Percentiles rank a stretch among this genome's conserved stretches.
Conservation (phyloP, 2,888 invertebrate species). For the Drepanosiphum platanoidis region DNA sequence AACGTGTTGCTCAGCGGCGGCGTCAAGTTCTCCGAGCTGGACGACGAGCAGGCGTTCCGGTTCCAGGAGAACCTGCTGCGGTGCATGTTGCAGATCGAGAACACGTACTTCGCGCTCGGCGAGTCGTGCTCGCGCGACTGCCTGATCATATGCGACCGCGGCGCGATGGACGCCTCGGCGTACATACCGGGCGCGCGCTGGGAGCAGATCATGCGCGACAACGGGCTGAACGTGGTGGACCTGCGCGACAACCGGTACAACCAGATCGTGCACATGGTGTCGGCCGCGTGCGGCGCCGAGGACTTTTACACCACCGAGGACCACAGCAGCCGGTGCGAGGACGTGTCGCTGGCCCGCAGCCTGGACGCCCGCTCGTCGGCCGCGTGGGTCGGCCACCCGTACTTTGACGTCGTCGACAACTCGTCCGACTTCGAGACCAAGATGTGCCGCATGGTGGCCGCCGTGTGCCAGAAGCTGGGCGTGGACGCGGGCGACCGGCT, state of each 20-base stretch:
- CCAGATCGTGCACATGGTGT: slow-evolving; percentile 95
- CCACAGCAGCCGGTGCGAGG: slow-evolving; percentile 93
- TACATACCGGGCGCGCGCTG: slow-evolving; percentile 91
- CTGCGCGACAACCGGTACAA: slow-evolving; percentile 93
- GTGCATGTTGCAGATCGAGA: slow-evolving; percentile 97
- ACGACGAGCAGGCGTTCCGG: slow-evolving; percentile 77
- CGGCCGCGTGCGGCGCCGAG: slow-evolving; percentile 98
- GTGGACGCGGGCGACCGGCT: slow-evolving; percentile 94
- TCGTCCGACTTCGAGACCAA: slow-evolving; percentile 96
- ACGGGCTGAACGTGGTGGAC: slow-evolving; percentile 93
- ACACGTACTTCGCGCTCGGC: slow-evolving; percentile 88
- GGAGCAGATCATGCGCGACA: slow-evolving; percentile 85
- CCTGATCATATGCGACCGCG: slow-evolving; percentile 97
- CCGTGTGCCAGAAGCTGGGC: slow-evolving; percentile 90
- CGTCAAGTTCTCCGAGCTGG: slow-evolving; percentile 94
- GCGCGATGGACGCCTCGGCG: slow-evolving; percentile 97
- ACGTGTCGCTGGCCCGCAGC: slow-evolving; percentile 86
- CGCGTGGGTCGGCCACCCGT: slow-evolving; percentile 99
- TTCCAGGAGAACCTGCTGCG: slow-evolving; percentile 97
- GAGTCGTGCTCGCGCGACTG: slow-evolving; percentile 86
- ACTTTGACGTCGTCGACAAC: slow-evolving; percentile 99
- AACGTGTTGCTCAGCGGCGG: slow-evolving; percentile 96
- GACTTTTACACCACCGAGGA: slow-evolving; percentile 97
- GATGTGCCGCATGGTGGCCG: slow-evolving; percentile 88
- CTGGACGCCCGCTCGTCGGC: slow-evolving; percentile 92